Percentiles rank a stretch among this genome's conserved stretches.
phyloP scores from a whole-genome alignment of 2,797 vertebrate genomes.

The Fistularia tabacaria region DNA sequence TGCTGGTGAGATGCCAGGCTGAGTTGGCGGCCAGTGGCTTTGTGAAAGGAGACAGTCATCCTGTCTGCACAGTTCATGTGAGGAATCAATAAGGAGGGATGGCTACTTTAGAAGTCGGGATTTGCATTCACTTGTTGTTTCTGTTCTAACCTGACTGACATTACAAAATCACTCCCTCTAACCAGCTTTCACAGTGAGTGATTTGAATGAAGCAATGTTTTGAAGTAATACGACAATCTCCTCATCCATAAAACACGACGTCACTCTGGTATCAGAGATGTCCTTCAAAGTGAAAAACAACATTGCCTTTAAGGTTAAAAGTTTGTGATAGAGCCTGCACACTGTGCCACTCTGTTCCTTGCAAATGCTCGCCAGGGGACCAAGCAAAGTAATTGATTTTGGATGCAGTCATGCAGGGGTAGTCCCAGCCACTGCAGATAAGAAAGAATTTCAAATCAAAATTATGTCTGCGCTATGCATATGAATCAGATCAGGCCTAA shows the following conservation, averaged over 20 bases:
- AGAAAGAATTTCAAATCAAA: constrained; percentile 66
- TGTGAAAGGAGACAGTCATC: constrained; percentile 6
- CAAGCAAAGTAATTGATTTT: constrained; percentile 73
- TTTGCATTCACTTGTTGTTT: constrained; percentile 32
- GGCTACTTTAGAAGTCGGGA: constrained; percentile 15
- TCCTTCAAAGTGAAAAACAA: constrained; percentile 64
- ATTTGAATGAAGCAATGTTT: constrained; percentile 30
- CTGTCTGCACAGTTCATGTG: constrained; percentile 3
- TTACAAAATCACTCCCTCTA: constrained; percentile 23
- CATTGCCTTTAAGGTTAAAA: constrained; percentile 58
- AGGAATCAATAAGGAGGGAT: not conserved
- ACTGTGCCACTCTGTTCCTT: constrained; percentile 32
- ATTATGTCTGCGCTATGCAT: constrained; percentile 66
- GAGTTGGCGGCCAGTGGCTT: constrained; percentile 18
- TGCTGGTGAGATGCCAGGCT: constrained; percentile 31
- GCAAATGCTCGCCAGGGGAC: constrained; percentile 57
- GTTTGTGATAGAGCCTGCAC: constrained; percentile 39
- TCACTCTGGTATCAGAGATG: constrained; percentile 46
- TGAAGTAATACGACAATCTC: constrained; percentile 28
- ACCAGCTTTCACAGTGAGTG: constrained; percentile 34
- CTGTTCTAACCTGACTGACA: constrained; percentile 26
- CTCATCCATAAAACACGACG: constrained; percentile 49
- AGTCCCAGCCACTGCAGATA: constrained; percentile 50
- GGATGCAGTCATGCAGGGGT: constrained; percentile 67
- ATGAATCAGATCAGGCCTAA: constrained; percentile 70